Evolutionary conservation across 2,113 vertebrate species (phyloP), one percentile per base, ranked within the genome.

Genomic region (Theristicus caerulescens): DNA sequence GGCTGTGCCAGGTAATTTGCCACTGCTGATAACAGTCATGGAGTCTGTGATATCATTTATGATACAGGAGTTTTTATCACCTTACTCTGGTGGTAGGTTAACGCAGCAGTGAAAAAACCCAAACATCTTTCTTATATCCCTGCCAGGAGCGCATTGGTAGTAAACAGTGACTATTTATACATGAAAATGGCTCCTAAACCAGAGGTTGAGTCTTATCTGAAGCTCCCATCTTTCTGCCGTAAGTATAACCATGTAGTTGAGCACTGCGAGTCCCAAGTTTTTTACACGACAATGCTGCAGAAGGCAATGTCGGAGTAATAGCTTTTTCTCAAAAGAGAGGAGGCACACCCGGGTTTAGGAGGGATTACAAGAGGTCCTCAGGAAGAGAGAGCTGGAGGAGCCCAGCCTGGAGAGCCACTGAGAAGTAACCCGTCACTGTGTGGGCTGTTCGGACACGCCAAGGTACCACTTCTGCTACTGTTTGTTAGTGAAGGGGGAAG

Each of bases 1-100:
- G 77, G 81, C 92, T 87, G 78, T 87, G 94, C 88, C 74, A 64
- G 74, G 93, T 91, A 88, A 94, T 96, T 96, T 95, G 74, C 86
- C 70, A 36, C 71, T 93, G 84, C 89, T 94, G 97, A 31, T 93
- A 93, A 83, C 70, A 94, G 73, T 58, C 71, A 9, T 55, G 83
- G 73, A 87, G 81, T 17, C 57, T 72, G 61, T 29, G 70, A 85
- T 61, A 58, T 19, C 49, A 47, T 42, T 94, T 86, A 49, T 46
- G 88, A 57, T 74, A 54, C 0, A 15, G 77, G 73, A 65, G 32
- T 24, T 94, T 90, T 84, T 88, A 57, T 83, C 88, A 44, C 72
- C 77, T 58, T 46, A 16, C 61, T 83, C 59, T 55, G 49, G 72
- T 26, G 52, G 31, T 65, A 61, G 81, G 80, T 88, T 87, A 91